Conservation (phyloP, 2,888 invertebrate species). For the Andrena trimmerana region DNA sequence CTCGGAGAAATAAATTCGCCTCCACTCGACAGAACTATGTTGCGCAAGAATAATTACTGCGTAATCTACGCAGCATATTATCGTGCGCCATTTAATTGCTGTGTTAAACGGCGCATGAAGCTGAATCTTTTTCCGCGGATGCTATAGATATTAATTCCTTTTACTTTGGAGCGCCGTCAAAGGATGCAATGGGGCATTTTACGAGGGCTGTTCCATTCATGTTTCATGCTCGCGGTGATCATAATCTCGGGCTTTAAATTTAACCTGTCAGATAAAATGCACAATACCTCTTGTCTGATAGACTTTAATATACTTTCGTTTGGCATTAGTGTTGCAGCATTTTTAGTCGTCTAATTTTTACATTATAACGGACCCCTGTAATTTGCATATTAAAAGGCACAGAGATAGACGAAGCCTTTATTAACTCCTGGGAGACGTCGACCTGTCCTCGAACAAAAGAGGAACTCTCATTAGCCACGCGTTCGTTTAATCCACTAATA, state of each 20-base stretch:
- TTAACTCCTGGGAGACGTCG: not conserved
- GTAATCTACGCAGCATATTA: slow-evolving; percentile 41
- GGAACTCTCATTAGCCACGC: slow-evolving; percentile 17
- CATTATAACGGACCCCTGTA: not conserved
- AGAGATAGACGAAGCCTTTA: not conserved
- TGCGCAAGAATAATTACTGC: slow-evolving; percentile 36
- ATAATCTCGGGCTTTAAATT: not conserved
- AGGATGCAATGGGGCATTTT: slow-evolving; percentile 26
- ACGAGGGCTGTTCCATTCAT: not conserved
- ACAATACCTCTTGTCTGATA: not conserved
- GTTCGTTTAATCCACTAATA: slow-evolving; percentile 18
- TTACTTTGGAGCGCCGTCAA: slow-evolving; percentile 12
- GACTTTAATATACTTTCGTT: not conserved
- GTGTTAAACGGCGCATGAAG: slow-evolving; percentile 48
- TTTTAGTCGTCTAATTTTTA: not conserved
- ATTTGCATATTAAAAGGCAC: not conserved
- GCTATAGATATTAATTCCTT: slow-evolving; percentile 10
- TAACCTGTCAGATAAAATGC: not conserved
- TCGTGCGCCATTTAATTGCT: slow-evolving; percentile 48
- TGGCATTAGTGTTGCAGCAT: not conserved
- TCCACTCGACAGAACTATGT: slow-evolving; percentile 1
- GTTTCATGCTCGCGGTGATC: not conserved
- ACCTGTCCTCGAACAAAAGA: not conserved
- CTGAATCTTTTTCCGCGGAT: slow-evolving; percentile 19
- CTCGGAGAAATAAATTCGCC: slow-evolving; percentile 28